Evolutionary conservation across 2,797 vertebrate species (phyloP).

Genomic region (Poecilia picta): DNA sequence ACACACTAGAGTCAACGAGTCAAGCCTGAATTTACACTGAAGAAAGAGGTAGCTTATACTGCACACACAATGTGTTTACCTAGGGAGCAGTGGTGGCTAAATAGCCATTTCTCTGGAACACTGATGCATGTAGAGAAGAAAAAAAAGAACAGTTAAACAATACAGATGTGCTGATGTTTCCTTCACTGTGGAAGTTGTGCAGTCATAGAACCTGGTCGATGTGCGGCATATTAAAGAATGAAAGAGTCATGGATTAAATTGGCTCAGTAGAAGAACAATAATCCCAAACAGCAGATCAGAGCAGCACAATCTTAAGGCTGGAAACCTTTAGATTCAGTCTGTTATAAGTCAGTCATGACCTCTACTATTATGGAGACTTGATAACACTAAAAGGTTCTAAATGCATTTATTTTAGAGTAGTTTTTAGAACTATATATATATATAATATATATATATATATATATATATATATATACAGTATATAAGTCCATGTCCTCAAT

Average conservation of each 20-base stretch:
- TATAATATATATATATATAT: too few relatives aligned
- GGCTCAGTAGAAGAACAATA: background rate
- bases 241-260: background rate
- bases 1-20: background rate
- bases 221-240: background rate
- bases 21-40: background rate
- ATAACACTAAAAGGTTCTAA: background rate
- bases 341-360: background rate
- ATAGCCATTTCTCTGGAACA: constrained; percentile 8
- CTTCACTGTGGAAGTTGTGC: background rate
- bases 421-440: too few relatives aligned
- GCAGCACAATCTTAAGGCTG: background rate
- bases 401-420: background rate
- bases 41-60: background rate
- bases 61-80: background rate
- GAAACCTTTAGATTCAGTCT: background rate
- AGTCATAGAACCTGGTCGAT: background rate
- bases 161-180: constrained; percentile 5
- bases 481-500: background rate
- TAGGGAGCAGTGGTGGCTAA: constrained; percentile 5
- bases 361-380: background rate
- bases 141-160: background rate
- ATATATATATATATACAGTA: too few relatives aligned
- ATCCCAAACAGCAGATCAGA: background rate
- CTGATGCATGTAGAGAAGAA: constrained; percentile 1